phyloP scores from a whole-genome alignment of 1,140 invertebrate species.

The Arion vulgaris region DNA sequence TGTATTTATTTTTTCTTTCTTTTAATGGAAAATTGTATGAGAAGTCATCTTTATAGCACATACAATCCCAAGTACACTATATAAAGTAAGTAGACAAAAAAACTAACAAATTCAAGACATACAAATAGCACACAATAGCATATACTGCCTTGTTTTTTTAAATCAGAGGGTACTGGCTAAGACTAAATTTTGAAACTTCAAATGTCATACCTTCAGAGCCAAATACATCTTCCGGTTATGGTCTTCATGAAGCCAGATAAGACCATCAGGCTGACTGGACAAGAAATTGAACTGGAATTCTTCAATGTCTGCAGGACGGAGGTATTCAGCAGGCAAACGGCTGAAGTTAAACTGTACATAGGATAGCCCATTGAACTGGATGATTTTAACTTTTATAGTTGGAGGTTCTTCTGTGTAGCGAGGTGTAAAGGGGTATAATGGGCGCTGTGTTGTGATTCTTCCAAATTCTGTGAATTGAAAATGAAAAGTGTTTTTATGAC shows the following conservation, averaged over 20 bases:
- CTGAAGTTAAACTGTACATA: constrained; percentile 54
- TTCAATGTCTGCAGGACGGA: constrained; percentile 43
- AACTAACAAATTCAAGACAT: no score
- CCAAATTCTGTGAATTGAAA: neutral
- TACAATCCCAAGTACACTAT: no score
- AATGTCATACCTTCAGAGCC: constrained; percentile 54
- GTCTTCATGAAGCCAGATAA: constrained; percentile 60
- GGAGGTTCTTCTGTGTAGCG: neutral
- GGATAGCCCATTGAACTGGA: constrained; percentile 54
- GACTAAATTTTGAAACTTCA: neutral
- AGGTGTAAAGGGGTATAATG: neutral
- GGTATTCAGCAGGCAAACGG: constrained; percentile 44
- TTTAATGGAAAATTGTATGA: no score
- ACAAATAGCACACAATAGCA: no score
- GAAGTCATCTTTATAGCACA: no score
- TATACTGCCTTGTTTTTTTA: no score
- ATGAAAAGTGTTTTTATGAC: neutral
- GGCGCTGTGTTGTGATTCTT: neutral
- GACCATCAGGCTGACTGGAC: constrained; percentile 55
- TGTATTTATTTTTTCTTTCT: no score
- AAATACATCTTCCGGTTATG: constrained; percentile 51
- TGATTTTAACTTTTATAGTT: constrained; percentile 36
- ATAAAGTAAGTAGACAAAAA: no score
- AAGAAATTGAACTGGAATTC: constrained; percentile 60
- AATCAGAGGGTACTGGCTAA: no score